phyloP scores from a whole-genome alignment of 2,797 vertebrate genomes.

The Pelochelys cantorii region DNA sequence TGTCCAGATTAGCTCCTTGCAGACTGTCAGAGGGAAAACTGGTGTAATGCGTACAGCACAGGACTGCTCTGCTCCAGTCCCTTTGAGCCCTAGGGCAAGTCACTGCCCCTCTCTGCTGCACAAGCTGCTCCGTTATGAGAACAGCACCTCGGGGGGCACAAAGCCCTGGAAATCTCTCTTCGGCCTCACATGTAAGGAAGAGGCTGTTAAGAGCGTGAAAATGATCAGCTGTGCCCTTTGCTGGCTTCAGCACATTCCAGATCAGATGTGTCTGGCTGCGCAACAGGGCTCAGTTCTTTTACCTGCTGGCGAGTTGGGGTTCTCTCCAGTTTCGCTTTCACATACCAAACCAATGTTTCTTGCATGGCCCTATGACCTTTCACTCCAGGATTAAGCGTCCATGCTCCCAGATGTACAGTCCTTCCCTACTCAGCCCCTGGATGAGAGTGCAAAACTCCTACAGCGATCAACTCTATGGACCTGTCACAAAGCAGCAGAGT shows the following conservation, averaged over 20 bases:
- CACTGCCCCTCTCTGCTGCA: background rate
- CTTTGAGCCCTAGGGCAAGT: background rate
- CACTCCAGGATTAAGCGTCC: background rate
- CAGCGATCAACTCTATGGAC: background rate
- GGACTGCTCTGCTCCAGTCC: background rate
- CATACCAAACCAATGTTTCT: background rate
- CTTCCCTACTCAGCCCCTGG: accelerated
- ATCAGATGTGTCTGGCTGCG: background rate
- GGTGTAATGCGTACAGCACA: background rate
- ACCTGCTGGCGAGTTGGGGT: background rate
- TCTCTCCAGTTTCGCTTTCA: background rate
- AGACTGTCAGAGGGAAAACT: background rate
- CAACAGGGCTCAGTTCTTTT: background rate
- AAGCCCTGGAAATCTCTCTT: background rate
- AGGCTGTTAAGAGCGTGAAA: background rate
- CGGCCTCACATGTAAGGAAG: background rate
- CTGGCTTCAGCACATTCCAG: background rate
- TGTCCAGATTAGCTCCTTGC: background rate
- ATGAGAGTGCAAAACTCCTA: background rate
- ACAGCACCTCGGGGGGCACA: background rate
- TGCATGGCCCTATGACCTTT: background rate
- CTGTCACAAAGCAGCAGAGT: background rate
- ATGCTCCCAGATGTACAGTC: background rate
- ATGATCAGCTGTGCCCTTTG: background rate
- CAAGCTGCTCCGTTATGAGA: background rate